Conservation (phyloP, 2,113 vertebrate genomes). For the Podocnemis expansa region DNA sequence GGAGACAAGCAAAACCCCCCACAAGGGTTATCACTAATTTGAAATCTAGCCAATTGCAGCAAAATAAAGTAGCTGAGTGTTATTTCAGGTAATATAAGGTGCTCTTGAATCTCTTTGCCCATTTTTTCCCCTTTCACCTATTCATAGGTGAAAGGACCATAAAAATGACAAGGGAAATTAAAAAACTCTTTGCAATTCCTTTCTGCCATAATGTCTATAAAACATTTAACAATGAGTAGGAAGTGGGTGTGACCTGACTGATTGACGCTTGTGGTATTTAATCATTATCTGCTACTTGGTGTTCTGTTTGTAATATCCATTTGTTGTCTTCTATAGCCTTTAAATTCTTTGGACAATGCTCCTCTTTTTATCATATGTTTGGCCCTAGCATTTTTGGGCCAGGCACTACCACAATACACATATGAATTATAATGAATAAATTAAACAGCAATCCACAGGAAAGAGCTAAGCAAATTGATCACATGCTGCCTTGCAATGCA, state of each 20-base stretch:
- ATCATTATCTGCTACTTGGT: background rate
- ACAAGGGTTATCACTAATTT: background rate
- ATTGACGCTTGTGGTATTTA: background rate
- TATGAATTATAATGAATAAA: background rate
- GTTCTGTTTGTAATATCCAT: background rate
- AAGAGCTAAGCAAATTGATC: background rate
- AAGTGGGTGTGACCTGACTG: background rate
- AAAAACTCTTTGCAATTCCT: background rate
- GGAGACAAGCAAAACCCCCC: background rate
- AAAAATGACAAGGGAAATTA: background rate
- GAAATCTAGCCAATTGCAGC: background rate
- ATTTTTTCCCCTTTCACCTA: background rate
- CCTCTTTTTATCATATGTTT: background rate
- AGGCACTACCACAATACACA: background rate
- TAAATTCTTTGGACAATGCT: background rate
- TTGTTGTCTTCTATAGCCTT: background rate
- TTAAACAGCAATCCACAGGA: background rate
- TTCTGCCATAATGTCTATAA: background rate
- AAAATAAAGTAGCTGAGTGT: background rate
- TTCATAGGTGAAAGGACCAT: background rate
- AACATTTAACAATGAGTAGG: background rate
- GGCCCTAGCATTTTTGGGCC: background rate
- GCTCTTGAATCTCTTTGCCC: rapidly evolving
- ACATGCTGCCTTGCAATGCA: background rate
- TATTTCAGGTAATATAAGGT: background rate